These are phyloP conservation scores for Halichoerus grypus DNA, from an alignment of 2,113 vertebrate genomes.

Conservation along the genomic window DNA sequence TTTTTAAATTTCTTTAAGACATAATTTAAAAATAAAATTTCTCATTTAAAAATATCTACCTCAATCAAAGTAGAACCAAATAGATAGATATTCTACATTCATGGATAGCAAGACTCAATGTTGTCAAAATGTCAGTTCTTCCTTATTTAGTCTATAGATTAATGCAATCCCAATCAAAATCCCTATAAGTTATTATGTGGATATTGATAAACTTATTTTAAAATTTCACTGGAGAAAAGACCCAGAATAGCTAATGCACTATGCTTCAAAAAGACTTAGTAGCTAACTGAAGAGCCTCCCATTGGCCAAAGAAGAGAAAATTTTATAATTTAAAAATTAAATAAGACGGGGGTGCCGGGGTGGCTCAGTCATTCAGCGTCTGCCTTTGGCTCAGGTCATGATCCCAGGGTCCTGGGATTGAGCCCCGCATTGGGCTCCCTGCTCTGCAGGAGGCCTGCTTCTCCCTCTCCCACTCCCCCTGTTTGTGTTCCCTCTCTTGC, in stretches of 20 bases:
- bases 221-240: neutral
- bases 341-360: neutral
- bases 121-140: neutral
- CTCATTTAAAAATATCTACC: neutral
- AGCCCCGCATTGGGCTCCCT: too few relatives aligned
- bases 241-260: neutral
- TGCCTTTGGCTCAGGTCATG: too few relatives aligned
- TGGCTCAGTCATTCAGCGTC: too few relatives aligned
- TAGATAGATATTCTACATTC: neutral
- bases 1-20: neutral
- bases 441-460: too few relatives aligned
- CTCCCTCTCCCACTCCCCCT: too few relatives aligned
- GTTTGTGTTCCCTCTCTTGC: too few relatives aligned
- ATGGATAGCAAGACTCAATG: neutral
- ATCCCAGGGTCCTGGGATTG: too few relatives aligned
- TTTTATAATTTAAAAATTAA: neutral
- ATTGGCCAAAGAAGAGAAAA: neutral
- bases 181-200: neutral
- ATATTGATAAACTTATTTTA: neutral
- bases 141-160: neutral
- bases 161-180: neutral
- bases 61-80: neutral
- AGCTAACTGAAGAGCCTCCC: neutral
- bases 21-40: neutral
- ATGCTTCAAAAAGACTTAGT: neutral